Evolutionary conservation across 2,888 invertebrate species (phyloP).

Genomic region (Dioctria linearis): DNA sequence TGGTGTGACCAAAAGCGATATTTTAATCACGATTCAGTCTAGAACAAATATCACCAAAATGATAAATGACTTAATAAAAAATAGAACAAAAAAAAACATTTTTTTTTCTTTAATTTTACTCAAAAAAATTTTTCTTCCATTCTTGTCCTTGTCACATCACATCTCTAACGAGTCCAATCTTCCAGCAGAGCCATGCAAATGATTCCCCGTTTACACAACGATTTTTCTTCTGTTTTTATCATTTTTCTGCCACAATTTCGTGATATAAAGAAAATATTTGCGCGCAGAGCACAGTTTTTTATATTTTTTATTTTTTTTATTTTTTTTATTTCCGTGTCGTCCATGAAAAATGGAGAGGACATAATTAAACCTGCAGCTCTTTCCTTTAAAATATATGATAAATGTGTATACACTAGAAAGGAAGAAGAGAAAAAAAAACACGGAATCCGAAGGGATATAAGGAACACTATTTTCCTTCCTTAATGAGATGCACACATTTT

Average conservation of each 20-base stretch:
- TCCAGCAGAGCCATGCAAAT: conserved; percentile 17
- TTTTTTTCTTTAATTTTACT: background rate
- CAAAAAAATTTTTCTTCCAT: background rate
- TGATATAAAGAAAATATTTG: conserved; percentile 45
- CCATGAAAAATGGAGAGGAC: conserved; percentile 33
- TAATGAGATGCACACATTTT: conserved; percentile 53
- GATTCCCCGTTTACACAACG: conserved; percentile 20
- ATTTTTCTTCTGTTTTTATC: conserved; percentile 4
- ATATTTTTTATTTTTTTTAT: no score
- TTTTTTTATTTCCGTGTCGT: background rate
- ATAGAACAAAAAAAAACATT: no score
- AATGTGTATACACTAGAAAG: background rate
- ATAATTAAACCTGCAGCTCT: conserved; percentile 31
- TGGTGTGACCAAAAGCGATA: background rate
- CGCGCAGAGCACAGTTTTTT: background rate
- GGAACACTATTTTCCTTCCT: conserved; percentile 48
- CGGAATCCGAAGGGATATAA: background rate
- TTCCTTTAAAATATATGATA: background rate
- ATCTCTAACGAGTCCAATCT: conserved; percentile 18
- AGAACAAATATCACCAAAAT: conserved; percentile 17
- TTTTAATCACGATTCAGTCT: conserved; percentile 18
- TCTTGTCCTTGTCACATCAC: conserved; percentile 6
- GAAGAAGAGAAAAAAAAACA: no score
- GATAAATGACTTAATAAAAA: conserved; percentile 30
- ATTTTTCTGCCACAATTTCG: conserved; percentile 15